Percentiles rank a stretch among this genome's conserved stretches.
phyloP scores from a whole-genome alignment of 1,140 invertebrate species.

The Halotydeus destructor region DNA sequence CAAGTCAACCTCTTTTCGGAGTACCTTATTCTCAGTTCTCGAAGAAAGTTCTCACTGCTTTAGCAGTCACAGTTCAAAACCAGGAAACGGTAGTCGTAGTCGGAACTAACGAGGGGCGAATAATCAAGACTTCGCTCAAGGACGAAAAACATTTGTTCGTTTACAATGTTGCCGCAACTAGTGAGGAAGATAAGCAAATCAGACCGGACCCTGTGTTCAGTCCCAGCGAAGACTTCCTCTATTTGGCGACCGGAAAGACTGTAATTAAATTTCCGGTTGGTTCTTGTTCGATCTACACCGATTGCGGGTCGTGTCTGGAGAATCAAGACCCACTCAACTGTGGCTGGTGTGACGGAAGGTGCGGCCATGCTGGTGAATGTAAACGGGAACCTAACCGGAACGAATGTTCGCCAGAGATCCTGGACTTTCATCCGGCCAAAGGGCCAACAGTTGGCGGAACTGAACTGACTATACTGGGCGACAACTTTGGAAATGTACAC shows the following conservation, averaged over 20 bases:
- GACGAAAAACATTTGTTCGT: slow-evolving; percentile 1
- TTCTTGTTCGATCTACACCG: slow-evolving; percentile 21
- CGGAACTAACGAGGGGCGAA: slow-evolving; percentile 15
- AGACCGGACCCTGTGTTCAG: background rate
- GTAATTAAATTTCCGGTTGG: slow-evolving; percentile 21
- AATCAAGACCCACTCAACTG: slow-evolving; percentile 22
- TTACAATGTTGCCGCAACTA: background rate
- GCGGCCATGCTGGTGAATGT: slow-evolving; percentile 18
- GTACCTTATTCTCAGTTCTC: slow-evolving; percentile 4
- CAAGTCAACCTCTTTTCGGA: slow-evolving; percentile 12
- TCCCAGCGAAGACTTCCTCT: background rate
- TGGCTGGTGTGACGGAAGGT: slow-evolving; percentile 23
- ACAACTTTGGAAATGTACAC: slow-evolving; percentile 21
- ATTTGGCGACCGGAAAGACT: slow-evolving; percentile 13
- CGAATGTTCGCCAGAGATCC: slow-evolving; percentile 17
- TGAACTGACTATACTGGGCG: slow-evolving; percentile 21
- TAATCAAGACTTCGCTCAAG: background rate
- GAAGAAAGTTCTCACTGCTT: slow-evolving; percentile 12
- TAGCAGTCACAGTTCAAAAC: slow-evolving; percentile 15
- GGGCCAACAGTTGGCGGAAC: slow-evolving; percentile 24
- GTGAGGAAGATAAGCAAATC: background rate
- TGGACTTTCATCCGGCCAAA: slow-evolving; percentile 21
- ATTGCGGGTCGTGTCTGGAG: slow-evolving; percentile 21
- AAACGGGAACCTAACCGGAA: slow-evolving; percentile 2
- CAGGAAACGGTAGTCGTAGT: slow-evolving; percentile 14